Conservation (phyloP, 2,888 invertebrate genomes). For the Cryptocephalus primarius region DNA sequence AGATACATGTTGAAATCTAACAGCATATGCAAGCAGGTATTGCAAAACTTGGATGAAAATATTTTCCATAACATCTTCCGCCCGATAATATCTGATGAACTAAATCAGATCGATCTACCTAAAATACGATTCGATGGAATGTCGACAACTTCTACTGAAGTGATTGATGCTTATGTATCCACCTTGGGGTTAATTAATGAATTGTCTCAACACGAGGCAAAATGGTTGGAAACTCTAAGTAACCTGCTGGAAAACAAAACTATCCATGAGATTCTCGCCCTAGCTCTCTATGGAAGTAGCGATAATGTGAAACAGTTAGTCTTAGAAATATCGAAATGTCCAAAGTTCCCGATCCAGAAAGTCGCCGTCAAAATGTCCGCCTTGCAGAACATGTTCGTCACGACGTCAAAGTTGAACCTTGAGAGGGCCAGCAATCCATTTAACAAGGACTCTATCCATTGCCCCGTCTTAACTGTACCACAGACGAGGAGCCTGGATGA, state of each 20-base stretch:
- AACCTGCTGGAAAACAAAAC: constrained; percentile 34
- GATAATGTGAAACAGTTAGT: constrained; percentile 35
- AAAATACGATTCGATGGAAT: constrained; percentile 11
- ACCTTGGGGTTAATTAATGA: constrained; percentile 41
- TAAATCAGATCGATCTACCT: constrained; percentile 7
- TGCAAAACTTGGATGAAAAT: constrained; percentile 33
- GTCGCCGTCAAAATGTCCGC: constrained; percentile 23
- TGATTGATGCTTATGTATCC: constrained; percentile 39
- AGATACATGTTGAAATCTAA: constrained; percentile 8
- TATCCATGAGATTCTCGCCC: constrained; percentile 41
- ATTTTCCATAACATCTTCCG: constrained; percentile 34
- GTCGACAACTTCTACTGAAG: constrained; percentile 27
- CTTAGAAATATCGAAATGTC: constrained; percentile 29
- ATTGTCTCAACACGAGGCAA: constrained; percentile 35
- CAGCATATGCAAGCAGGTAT: constrained; percentile 26
- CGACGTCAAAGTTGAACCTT: not conserved
- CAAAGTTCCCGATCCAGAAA: constrained; percentile 21
- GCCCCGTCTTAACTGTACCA: constrained; percentile 25
- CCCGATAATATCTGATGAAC: constrained; percentile 30
- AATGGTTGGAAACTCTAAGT: constrained; percentile 37
- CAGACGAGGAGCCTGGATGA: constrained; percentile 29
- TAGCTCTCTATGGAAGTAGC: constrained; percentile 39
- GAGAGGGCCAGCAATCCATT: constrained; percentile 1
- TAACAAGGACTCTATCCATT: constrained; percentile 10
- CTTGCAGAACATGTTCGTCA: constrained; percentile 16